phyloP scores from a whole-genome alignment of 2,113 vertebrate genomes.

The Xenopus borealis region DNA sequence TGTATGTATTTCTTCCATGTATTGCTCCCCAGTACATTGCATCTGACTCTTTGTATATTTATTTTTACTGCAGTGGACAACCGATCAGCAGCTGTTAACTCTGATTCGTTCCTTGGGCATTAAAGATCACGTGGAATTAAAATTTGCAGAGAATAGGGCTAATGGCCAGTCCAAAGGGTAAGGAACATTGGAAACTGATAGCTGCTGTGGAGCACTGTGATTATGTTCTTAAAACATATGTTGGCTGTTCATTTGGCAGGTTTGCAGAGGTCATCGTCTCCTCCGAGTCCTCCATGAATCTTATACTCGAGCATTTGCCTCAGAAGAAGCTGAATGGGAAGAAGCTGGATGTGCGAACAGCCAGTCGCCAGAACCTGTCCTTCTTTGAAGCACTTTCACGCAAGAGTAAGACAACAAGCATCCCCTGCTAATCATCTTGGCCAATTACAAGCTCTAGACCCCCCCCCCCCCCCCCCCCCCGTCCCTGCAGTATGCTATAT shows the following conservation, averaged over 20 bases:
- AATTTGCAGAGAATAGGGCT: slow-evolving; percentile 86
- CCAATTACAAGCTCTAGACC: no score
- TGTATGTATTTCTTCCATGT: no score
- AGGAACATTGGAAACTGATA: slow-evolving; percentile 48
- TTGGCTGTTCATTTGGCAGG: slow-evolving; percentile 53
- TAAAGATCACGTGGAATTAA: slow-evolving; percentile 82
- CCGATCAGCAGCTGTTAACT: slow-evolving; percentile 81
- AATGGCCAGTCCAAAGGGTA: slow-evolving; percentile 97
- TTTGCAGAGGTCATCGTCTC: slow-evolving; percentile 87
- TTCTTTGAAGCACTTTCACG: slow-evolving; percentile 86
- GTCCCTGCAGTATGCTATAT: no score
- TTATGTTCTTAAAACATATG: no score
- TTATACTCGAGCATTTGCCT: slow-evolving; percentile 80
- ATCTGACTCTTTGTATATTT: no score
- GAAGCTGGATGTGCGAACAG: slow-evolving; percentile 82
- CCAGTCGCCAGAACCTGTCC: slow-evolving; percentile 79
- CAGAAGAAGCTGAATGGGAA: slow-evolving; percentile 83
- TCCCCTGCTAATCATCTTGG: not conserved
- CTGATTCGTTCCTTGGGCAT: slow-evolving; percentile 80
- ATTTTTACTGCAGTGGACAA: slow-evolving; percentile 79
- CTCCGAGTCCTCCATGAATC: slow-evolving; percentile 81
- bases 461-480: not conserved
- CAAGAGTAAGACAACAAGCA: slow-evolving; percentile 76
- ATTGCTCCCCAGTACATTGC: no score
- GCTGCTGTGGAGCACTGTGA: no score